Evolutionary conservation across 2,113 vertebrate genomes (phyloP).

Genomic region (Saccopteryx bilineata): DNA sequence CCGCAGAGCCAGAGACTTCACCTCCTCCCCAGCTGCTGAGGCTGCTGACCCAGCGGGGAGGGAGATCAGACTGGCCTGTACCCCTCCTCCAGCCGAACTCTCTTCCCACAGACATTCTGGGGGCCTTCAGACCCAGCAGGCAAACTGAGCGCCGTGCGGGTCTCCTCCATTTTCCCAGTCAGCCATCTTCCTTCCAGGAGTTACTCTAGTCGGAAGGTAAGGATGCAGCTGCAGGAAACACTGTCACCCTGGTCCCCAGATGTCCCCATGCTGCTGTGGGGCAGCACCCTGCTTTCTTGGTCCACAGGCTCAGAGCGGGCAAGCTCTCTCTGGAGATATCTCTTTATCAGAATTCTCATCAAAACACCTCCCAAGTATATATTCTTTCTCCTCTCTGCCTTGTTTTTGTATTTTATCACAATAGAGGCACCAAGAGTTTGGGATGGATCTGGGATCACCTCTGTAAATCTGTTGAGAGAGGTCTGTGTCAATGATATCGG

Average conservation of each 20-base stretch:
- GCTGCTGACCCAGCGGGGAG: not conserved
- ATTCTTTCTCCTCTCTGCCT: not conserved
- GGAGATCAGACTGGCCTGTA: too few relatives aligned
- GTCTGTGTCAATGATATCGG: not conserved
- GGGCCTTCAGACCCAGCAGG: not conserved
- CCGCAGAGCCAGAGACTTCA: not conserved
- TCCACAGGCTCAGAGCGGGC: not conserved
- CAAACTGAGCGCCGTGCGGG: fast-evolving
- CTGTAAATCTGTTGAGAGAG: not conserved
- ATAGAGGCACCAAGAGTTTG: not conserved
- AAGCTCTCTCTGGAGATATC: not conserved
- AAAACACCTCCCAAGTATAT: not conserved
- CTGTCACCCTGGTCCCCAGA: not conserved
- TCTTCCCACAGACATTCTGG: not conserved
- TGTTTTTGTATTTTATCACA: not conserved
- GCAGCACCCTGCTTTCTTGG: not conserved
- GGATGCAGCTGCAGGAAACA: too few relatives aligned
- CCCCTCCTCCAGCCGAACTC: not conserved
- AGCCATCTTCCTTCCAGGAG: not conserved
- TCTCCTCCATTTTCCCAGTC: not conserved
- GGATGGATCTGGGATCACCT: not conserved
- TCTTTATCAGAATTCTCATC: not conserved
- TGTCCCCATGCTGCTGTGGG: not conserved
- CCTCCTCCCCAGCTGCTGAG: not conserved
- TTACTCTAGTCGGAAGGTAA: not conserved